Conservation (phyloP, 2,797 vertebrate species). For the Fistularia commersonii region DNA sequence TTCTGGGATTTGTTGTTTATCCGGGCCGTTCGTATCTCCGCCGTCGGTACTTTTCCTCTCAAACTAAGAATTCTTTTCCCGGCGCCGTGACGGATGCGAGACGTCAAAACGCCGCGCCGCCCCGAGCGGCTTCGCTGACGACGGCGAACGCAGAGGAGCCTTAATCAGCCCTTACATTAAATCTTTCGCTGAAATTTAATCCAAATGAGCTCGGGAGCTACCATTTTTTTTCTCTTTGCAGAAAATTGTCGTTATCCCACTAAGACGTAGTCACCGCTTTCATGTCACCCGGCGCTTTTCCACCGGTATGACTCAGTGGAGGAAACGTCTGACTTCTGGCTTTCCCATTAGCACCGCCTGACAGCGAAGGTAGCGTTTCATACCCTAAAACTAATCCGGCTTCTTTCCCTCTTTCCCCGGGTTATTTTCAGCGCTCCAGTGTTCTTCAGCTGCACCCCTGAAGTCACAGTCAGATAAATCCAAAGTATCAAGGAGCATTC, state of each 20-base stretch:
- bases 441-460: conserved; percentile 3
- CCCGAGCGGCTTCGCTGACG: conserved; percentile 23
- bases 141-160: conserved; percentile 16
- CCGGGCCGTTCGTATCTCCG: too few species aligned
- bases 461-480: conserved; percentile 11
- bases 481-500: conserved; percentile 10
- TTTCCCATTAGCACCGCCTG: too few species aligned
- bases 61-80: conserved; percentile 10
- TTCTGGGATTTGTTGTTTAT: too few species aligned
- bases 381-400: too few species aligned
- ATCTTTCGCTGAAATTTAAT: conserved; percentile 63
- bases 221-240: conserved; percentile 35
- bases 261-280: conserved; percentile 38
- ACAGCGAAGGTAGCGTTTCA: too few species aligned
- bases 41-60: too few species aligned
- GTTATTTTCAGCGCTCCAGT: conserved; percentile 16
- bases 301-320: too few species aligned
- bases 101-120: conserved; percentile 32
- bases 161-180: conserved; percentile 48
- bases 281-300: too few species aligned
- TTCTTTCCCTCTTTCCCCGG: too few species aligned
- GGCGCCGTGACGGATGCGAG: conserved; percentile 24
- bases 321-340: too few species aligned
- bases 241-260: conserved; percentile 53
- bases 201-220: conserved; percentile 57